phyloP scores from a whole-genome alignment of 2,888 invertebrate species.

The Coelinius sp. region DNA sequence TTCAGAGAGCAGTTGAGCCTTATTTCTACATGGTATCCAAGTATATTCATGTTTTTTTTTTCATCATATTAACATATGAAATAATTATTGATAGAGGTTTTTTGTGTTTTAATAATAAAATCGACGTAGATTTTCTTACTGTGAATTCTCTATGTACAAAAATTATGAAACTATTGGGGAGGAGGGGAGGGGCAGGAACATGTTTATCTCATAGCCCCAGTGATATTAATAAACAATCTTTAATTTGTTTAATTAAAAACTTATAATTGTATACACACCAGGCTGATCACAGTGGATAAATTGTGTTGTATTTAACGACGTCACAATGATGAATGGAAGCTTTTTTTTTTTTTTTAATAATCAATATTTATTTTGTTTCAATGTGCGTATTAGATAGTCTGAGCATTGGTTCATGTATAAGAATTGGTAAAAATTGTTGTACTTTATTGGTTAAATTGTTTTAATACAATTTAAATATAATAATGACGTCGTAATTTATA shows the following conservation, averaged over 20 bases:
- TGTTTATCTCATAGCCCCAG: not conserved
- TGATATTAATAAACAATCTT: conserved; percentile 33
- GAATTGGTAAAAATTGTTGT: conserved; percentile 48
- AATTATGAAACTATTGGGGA: conserved; percentile 51
- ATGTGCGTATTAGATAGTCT: conserved; percentile 40
- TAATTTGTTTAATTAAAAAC: conserved; percentile 54
- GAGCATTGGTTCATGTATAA: conserved; percentile 48
- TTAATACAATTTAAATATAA: not conserved
- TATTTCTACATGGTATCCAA: conserved; percentile 43
- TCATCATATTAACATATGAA: conserved; percentile 38
- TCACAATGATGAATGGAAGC: conserved; percentile 41
- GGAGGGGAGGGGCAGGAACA: too few relatives aligned
- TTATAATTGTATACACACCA: conserved; percentile 55
- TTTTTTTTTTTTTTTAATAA: conserved; percentile 40
- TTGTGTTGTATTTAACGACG: conserved; percentile 45
- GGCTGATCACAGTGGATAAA: conserved; percentile 41
- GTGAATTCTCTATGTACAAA: conserved; percentile 61
- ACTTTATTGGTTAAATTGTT: conserved; percentile 30
- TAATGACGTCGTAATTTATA: not conserved
- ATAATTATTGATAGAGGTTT: conserved; percentile 38
- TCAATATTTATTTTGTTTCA: conserved; percentile 11
- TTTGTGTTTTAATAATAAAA: conserved; percentile 37
- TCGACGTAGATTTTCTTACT: conserved; percentile 23
- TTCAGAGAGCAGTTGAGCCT: conserved; percentile 59
- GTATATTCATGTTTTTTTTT: too few relatives aligned